Percentiles rank a stretch among this genome's conserved stretches.
phyloP scores from a whole-genome alignment of 2,888 invertebrate species.

The Zygothrica quintamaculata region DNA sequence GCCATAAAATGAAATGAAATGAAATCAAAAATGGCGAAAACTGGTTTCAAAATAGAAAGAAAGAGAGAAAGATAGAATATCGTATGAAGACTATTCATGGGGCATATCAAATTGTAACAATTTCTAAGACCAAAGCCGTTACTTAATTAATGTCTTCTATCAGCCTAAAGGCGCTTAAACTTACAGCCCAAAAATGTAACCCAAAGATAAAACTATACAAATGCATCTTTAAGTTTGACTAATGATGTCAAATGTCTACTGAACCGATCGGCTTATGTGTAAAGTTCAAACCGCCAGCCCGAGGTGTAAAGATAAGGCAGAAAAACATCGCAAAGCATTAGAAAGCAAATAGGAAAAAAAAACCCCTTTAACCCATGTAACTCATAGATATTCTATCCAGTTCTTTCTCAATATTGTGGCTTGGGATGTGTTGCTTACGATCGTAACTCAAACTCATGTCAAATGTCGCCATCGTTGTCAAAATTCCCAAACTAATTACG shows the following conservation, averaged over 20 bases:
- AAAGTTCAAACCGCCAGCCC: slow-evolving; percentile 71
- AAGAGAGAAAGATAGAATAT: too few relatives aligned
- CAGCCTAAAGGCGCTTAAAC: slow-evolving; percentile 56
- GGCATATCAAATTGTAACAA: slow-evolving; percentile 43
- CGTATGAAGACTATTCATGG: not conserved
- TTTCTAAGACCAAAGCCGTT: slow-evolving; percentile 1
- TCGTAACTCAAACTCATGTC: slow-evolving; percentile 76
- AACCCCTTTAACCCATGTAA: slow-evolving; percentile 15
- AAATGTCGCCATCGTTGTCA: slow-evolving; percentile 77
- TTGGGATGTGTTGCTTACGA: too few relatives aligned
- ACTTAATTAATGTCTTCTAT: slow-evolving; percentile 63
- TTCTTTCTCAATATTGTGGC: slow-evolving; percentile 20
- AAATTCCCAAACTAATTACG: slow-evolving; percentile 74
- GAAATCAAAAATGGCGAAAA: slow-evolving; percentile 62
- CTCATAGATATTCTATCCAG: slow-evolving; percentile 2
- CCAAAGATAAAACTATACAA: slow-evolving; percentile 48
- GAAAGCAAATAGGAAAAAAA: not conserved
- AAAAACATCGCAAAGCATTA: not conserved
- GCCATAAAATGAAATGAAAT: slow-evolving; percentile 45
- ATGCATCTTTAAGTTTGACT: slow-evolving; percentile 77
- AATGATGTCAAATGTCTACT: slow-evolving; percentile 69
- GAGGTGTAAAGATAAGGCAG: slow-evolving; percentile 55
- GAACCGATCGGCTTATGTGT: slow-evolving; percentile 70
- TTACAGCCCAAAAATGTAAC: slow-evolving; percentile 46
- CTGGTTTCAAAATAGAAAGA: slow-evolving; percentile 44